These are phyloP conservation scores for Erebia epiphron DNA, from an alignment of 2,888 invertebrate genomes.

Conservation along the genomic window DNA sequence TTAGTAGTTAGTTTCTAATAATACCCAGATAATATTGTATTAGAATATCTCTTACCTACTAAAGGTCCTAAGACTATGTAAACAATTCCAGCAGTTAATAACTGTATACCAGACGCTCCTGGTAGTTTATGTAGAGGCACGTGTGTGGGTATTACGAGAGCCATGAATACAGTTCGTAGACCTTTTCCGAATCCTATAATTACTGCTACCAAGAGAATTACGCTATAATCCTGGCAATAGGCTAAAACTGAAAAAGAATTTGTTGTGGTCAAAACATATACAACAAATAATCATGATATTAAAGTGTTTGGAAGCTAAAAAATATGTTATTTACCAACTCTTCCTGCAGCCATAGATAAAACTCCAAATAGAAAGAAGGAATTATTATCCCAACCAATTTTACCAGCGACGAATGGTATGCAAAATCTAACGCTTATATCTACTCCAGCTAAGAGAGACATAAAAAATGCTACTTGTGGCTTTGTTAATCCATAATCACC, in stretches of 20 bases:
- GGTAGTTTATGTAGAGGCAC: constrained; percentile 87
- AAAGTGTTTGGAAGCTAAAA: not conserved
- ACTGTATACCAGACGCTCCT: constrained; percentile 87
- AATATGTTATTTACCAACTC: constrained; percentile 75
- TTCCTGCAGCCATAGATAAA: constrained; percentile 85
- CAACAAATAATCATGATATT: not conserved
- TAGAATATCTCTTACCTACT: constrained; percentile 78
- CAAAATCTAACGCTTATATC: constrained; percentile 86
- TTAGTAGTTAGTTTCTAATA: not conserved
- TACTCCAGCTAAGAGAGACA: constrained; percentile 86
- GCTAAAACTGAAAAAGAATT: constrained; percentile 79
- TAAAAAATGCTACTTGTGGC: constrained; percentile 85
- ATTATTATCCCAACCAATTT: constrained; percentile 87
- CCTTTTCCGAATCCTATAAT: constrained; percentile 88
- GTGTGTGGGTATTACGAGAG: constrained; percentile 87
- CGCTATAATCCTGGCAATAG: constrained; percentile 80
- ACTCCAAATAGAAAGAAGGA: constrained; percentile 88
- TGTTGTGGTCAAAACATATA: not conserved
- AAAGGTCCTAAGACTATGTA: constrained; percentile 85
- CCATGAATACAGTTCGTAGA: constrained; percentile 88
- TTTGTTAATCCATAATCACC: constrained; percentile 85
- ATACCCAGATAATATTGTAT: not conserved
- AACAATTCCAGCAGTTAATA: constrained; percentile 85
- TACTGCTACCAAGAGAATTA: constrained; percentile 83
- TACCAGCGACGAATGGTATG: constrained; percentile 86